Base-by-base conservation (phyloP, 2,888 invertebrate genomes). In the Podotricha telesiphe region DNA sequence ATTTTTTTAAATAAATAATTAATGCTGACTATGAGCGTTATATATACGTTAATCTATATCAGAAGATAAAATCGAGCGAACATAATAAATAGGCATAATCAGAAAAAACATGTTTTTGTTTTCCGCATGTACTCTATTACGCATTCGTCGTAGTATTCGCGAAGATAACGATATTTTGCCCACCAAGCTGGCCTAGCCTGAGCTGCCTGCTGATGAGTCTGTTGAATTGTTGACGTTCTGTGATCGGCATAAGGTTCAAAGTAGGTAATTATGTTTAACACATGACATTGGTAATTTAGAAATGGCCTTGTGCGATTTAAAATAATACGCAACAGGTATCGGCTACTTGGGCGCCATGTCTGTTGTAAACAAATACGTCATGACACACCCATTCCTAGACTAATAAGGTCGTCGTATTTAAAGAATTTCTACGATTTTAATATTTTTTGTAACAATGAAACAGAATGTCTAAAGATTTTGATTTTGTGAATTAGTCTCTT, bases 321-420 rank as follows among this genome's bases (percentile, higher is more conserved):
- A 91, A 89, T 89, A 88, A 87, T 88, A 87, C 91, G 88, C 89
- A 88, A 82, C 86, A 85, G 80, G 79, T 80, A 79, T 78, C 79
- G 70, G 76, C 75, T 78, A 79, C 78, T 83, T 83, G 81, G 78
- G 80, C 63, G 66, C 73, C 67, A 50, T 47, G 79, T 77, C 74
- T 51, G 75, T 84, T 82, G 85, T 85, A 85, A 84, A 86, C 79
- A 85, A 42, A 77, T 78, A 86, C 91, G 91, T 90, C 90, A 90
- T 72, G 90, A 91, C 92, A 92, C 92, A 92, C 92, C 92, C 92
- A 89, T 89, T 85, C 76, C 76, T 88, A 82, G 84, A 85, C 89
- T 81, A 89, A 90, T 90, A 89, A 85, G 87, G 86, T 66, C 65
- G 69, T 63, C 67, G 71, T 59, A 73, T 64, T 62, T 68, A 62